phyloP scores from a whole-genome alignment of 2,888 invertebrate genomes.

The Agonopterix arenella region DNA sequence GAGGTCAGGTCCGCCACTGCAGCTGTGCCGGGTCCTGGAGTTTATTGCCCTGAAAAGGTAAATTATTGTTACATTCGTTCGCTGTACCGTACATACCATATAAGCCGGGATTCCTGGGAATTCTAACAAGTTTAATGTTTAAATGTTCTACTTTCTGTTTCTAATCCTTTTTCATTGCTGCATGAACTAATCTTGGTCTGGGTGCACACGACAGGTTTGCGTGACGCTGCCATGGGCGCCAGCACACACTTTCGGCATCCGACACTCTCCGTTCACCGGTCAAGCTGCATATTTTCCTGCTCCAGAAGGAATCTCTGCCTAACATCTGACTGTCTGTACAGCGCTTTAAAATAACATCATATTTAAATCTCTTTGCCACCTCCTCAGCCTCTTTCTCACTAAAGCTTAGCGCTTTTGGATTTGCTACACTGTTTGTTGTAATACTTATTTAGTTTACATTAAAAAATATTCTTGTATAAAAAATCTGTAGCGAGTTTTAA shows the following conservation, averaged over 20 bases:
- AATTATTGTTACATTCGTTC: constrained; percentile 3
- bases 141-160: not conserved
- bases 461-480: too few relatives aligned
- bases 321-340: constrained; percentile 31
- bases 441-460: too few relatives aligned
- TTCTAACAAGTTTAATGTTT: not conserved
- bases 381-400: not conserved
- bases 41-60: constrained; percentile 81
- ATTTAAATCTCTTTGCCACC: not conserved
- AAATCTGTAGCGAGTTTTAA: too few relatives aligned
- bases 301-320: constrained; percentile 54
- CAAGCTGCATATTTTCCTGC: constrained; percentile 56
- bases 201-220: constrained; percentile 58
- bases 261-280: constrained; percentile 84
- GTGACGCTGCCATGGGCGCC: constrained; percentile 79
- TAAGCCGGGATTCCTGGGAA: not conserved
- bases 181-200: constrained; percentile 30
- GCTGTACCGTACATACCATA: not conserved
- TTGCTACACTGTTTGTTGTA: not conserved
- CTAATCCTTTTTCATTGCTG: not conserved
- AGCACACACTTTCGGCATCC: constrained; percentile 86
- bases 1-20: constrained; percentile 52
- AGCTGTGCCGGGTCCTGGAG: constrained; percentile 77
- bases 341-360: constrained; percentile 17
- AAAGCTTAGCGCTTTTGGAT: constrained; percentile 1